Evolutionary conservation across 2,113 vertebrate genomes (phyloP).

Genomic region (Urocynchramus pylzowi): DNA sequence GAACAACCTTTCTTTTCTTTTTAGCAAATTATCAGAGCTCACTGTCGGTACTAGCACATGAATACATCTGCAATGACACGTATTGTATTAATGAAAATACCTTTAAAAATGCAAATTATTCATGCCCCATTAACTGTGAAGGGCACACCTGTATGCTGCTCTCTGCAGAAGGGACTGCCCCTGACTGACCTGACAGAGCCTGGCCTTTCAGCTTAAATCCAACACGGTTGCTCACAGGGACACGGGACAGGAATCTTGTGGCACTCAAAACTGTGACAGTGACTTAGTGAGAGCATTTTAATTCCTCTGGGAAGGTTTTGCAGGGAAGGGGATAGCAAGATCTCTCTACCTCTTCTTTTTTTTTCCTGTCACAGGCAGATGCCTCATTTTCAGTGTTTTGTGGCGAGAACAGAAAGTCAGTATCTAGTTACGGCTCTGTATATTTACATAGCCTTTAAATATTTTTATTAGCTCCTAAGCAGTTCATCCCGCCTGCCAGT

Average conservation of each 20-base stretch:
- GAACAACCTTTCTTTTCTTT: neutral
- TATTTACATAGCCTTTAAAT: conserved; percentile 40
- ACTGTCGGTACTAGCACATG: neutral
- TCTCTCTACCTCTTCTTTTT: neutral
- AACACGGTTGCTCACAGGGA: neutral
- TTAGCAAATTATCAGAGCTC: neutral
- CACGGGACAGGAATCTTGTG: rapidly evolving
- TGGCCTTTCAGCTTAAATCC: neutral
- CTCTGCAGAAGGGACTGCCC: neutral
- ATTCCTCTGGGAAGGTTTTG: neutral
- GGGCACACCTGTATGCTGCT: neutral
- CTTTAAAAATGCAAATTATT: neutral
- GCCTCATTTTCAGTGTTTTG: neutral
- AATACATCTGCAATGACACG: neutral
- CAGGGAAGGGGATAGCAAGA: neutral
- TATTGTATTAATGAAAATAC: neutral
- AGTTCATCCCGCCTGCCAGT: neutral
- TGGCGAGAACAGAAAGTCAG: neutral
- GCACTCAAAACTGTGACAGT: neutral
- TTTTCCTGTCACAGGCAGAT: neutral
- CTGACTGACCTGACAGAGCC: neutral
- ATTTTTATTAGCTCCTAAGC: conserved; percentile 55
- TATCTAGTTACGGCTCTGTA: neutral
- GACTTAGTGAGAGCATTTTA: neutral
- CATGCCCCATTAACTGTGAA: neutral